Conservation (phyloP, 2,113 vertebrate species). For the Ardeotis arabs region DNA sequence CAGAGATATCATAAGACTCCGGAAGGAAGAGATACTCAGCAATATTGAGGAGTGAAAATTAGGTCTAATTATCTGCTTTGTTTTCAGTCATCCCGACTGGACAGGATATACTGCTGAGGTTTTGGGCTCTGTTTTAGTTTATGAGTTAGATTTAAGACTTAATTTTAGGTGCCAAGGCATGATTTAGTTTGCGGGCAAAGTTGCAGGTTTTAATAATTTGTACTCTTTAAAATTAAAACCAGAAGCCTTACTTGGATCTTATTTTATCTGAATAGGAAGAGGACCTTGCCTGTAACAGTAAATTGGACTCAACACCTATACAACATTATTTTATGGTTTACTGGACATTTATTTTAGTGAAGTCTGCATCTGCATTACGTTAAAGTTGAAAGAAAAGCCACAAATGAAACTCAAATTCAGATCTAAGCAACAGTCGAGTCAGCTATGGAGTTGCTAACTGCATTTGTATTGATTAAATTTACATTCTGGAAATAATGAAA, state of each 20-base stretch:
- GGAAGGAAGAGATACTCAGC: not conserved
- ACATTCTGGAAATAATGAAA: conserved; percentile 69
- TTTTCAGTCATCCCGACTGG: not conserved
- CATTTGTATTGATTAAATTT: conserved; percentile 75
- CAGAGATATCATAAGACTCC: not conserved
- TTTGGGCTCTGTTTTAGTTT: not conserved
- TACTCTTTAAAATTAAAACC: conserved; percentile 29
- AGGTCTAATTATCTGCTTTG: not conserved
- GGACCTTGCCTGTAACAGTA: conserved; percentile 14
- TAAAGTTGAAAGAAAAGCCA: conserved; percentile 62
- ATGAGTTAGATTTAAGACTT: not conserved
- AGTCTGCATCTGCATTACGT: conserved; percentile 50
- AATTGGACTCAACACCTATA: conserved; percentile 57
- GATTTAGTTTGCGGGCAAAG: conserved; percentile 1
- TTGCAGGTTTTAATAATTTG: not conserved
- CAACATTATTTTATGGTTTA: conserved; percentile 64
- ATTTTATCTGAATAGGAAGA: conserved; percentile 31
- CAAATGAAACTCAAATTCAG: conserved; percentile 66
- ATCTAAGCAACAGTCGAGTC: conserved; percentile 44
- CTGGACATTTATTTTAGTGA: conserved; percentile 48
- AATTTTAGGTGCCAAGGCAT: conserved; percentile 9
- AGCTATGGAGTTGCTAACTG: conserved; percentile 64
- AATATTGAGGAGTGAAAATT: not conserved
- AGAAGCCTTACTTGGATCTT: not conserved
- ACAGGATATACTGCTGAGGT: not conserved